Conservation (phyloP, 2,888 invertebrate species). For the Escarpia spicata region DNA sequence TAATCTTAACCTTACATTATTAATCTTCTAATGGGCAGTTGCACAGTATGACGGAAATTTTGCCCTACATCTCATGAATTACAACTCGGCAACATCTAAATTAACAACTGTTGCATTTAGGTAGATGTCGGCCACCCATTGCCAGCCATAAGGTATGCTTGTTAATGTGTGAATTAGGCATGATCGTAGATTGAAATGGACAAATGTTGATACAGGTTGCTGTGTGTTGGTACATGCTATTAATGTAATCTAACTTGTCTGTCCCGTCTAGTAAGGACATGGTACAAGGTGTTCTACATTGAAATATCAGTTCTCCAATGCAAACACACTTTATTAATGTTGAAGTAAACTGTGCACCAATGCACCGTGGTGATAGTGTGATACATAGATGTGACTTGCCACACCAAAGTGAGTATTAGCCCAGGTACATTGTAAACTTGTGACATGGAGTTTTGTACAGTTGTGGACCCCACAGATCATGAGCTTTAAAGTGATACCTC, state of each 20-base stretch:
- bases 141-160: not conserved
- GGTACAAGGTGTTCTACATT: not conserved
- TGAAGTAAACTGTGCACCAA: not conserved
- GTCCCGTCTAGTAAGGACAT: not conserved
- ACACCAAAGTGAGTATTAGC: too few relatives aligned
- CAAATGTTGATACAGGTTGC: not conserved
- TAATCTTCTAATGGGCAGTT: not conserved
- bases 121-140: not conserved
- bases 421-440: too few relatives aligned
- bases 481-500: too few relatives aligned
- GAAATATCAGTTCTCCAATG: not conserved
- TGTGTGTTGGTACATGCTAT: not conserved
- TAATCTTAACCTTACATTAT: constrained; percentile 5
- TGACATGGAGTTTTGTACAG: too few relatives aligned
- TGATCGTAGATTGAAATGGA: not conserved
- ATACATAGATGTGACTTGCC: too few relatives aligned
- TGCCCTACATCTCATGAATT: not conserved
- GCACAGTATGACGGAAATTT: not conserved
- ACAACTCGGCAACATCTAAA: not conserved
- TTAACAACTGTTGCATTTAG: not conserved
- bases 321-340: not conserved
- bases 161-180: not conserved
- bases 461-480: too few relatives aligned
- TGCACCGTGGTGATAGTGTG: not conserved
- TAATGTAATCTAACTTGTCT: not conserved